Percentiles rank a stretch among this genome's conserved stretches.
Evolutionary conservation across 2,888 invertebrate species (phyloP).

Genomic region (Petrolisthes manimaculis): DNA sequence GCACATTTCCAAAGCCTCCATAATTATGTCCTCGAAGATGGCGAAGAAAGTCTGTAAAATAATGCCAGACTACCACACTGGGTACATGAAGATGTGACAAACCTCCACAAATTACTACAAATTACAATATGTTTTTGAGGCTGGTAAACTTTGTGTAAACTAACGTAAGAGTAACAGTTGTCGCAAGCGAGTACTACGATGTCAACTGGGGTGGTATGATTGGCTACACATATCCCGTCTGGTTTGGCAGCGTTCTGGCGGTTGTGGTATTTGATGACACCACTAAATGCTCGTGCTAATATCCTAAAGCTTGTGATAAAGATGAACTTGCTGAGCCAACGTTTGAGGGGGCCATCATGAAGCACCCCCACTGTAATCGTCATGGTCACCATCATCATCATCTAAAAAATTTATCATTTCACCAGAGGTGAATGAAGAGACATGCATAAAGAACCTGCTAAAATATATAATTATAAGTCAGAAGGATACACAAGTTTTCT

Average conservation of each 20-base stretch:
- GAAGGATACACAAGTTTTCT: too few species aligned
- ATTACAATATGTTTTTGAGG: too few species aligned
- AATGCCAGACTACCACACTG: too few species aligned
- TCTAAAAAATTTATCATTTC: slow-evolving; percentile 69
- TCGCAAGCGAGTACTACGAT: slow-evolving; percentile 87
- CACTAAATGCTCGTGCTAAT: slow-evolving; percentile 81
- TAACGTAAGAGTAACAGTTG: slow-evolving; percentile 88
- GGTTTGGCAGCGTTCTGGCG: slow-evolving; percentile 81
- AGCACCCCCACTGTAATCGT: slow-evolving; percentile 79
- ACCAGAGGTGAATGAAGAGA: not conserved
- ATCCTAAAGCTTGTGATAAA: slow-evolving; percentile 84
- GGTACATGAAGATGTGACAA: too few species aligned
- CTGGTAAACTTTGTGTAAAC: slow-evolving; percentile 48
- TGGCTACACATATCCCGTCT: slow-evolving; percentile 93
- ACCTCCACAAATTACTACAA: too few species aligned
- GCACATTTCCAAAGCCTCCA: too few species aligned
- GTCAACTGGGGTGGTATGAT: slow-evolving; percentile 95
- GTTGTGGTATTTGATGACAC: slow-evolving; percentile 79
- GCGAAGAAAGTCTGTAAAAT: too few species aligned
- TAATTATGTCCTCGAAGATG: too few species aligned
- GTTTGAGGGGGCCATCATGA: slow-evolving; percentile 77
- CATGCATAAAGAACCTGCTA: not conserved
- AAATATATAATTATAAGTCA: not conserved
- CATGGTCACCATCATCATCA: slow-evolving; percentile 74
- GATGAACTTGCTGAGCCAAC: slow-evolving; percentile 76